Evolutionary conservation across 1,140 invertebrate species (phyloP), one percentile per base, ranked within the genome.

Genomic region (Adelges cooleyi): DNA sequence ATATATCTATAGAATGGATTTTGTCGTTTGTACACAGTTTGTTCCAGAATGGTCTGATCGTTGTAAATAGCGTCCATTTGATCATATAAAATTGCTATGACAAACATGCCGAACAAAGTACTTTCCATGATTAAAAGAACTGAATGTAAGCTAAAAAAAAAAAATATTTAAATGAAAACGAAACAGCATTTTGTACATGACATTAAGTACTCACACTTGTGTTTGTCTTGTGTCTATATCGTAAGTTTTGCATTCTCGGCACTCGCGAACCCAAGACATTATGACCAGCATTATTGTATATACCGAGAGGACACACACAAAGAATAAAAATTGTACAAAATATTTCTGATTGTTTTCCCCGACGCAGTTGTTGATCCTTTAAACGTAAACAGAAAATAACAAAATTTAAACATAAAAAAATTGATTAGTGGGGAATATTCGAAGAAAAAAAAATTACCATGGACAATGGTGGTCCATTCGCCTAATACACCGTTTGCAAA

Each of bases 331-430:
- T 74, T 94, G 91, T 69, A 95, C 83, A 74, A 95, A 95, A 77
- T 87, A 95, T 74, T 92, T 94, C 77, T 95, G 91, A 79, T 95
- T 95, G 71, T 85, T 82, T 76, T 95, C 90, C 49, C 92, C 92
- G 33, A 95, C 90, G 77, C 92, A 95, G 75, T 95, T 95, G 73
- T 95, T 94, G 38, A 93, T 90, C 89, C 88, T 88, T n/a, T n/a
- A 69, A 18, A 42, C 3, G 52, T 33, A 65, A 27, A 48, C 29
- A 52, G 22, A 40, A 20, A 33, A 17, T 65, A 29, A 38, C 29
- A 17, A 62, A 59, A 17, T 17, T 22, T 2, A 29, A 65, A 54
- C 15, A 44, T 20, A 22, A 29, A 29, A 2, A 27, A 13, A 49
- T n/a, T n/a, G 13, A 3, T n/a, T n/a, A n/a, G n/a, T n/a, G n/a